phyloP scores from a whole-genome alignment of 92 coral and sea anemone genomes.

The Epizoanthus fatuus region DNA sequence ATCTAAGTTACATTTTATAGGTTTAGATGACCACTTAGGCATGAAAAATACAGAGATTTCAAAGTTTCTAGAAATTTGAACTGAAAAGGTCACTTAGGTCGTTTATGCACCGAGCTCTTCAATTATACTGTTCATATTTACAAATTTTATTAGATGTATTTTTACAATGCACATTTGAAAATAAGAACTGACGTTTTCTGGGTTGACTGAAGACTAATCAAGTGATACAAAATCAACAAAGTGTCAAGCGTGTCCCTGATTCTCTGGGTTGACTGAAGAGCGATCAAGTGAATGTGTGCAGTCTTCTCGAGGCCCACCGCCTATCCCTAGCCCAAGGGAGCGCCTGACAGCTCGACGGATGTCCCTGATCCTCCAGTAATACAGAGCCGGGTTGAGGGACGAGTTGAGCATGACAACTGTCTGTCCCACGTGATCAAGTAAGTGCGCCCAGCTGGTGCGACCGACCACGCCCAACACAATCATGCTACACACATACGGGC shows the following conservation, averaged over 20 bases:
- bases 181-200: no score
- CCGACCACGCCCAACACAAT: constrained; percentile 19
- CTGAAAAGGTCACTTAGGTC: no score
- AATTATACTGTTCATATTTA: no score
- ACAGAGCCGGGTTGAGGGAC: constrained; percentile 34
- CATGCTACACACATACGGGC: constrained; percentile 26
- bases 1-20: no score
- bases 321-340: neutral
- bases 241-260: neutral
- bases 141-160: no score
- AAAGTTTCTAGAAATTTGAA: no score
- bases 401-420: constrained; percentile 42
- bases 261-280: constrained; percentile 1
- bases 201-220: no score
- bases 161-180: no score
- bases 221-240: neutral
- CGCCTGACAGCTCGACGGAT: constrained; percentile 41
- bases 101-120: no score
- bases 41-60: no score
- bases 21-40: no score
- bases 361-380: constrained; percentile 36
- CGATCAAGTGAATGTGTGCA: neutral
- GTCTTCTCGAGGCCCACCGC: neutral
- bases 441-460: constrained; percentile 17
- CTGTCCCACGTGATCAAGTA: constrained; percentile 28